Percentiles rank a stretch among this genome's conserved stretches.
Evolutionary conservation across 2,113 vertebrate genomes (phyloP).

Genomic region (Pseudonaja textilis): DNA sequence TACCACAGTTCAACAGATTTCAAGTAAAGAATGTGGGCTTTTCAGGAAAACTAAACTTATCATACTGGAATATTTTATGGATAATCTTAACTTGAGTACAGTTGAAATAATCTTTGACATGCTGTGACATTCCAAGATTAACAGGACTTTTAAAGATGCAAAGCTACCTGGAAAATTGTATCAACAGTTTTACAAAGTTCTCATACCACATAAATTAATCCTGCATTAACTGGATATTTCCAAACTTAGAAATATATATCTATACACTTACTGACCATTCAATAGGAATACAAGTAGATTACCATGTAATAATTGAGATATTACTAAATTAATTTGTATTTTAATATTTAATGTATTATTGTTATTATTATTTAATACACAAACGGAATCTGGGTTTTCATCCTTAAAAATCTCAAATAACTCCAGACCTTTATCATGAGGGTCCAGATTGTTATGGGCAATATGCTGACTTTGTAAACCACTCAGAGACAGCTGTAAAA

Average conservation of each 20-base stretch:
- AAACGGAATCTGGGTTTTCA: neutral
- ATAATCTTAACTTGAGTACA: neutral
- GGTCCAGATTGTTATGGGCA: neutral
- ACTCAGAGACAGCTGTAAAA: neutral
- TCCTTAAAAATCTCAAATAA: neutral
- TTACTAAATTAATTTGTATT: neutral
- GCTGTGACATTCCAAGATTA: slow-evolving; percentile 18
- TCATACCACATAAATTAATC: neutral
- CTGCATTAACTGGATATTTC: accelerated
- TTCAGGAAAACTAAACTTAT: neutral
- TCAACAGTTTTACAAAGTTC: neutral
- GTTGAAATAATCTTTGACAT: slow-evolving; percentile 19
- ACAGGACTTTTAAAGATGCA: slow-evolving; percentile 40
- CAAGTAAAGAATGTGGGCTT: neutral
- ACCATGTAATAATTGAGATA: neutral
- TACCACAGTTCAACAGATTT: neutral
- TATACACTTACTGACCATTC: neutral
- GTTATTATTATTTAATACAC: neutral
- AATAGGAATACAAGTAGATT: neutral
- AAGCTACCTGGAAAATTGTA: neutral
- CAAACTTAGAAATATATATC: neutral
- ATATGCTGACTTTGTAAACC: neutral
- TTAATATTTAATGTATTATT: no score
- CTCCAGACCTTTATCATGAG: neutral
- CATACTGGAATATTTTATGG: neutral